A percentile compares a stretch with the other conserved stretches of the same genome.
phyloP scores from a whole-genome alignment of 2,888 invertebrate genomes.

The Ernsta delagoae region DNA sequence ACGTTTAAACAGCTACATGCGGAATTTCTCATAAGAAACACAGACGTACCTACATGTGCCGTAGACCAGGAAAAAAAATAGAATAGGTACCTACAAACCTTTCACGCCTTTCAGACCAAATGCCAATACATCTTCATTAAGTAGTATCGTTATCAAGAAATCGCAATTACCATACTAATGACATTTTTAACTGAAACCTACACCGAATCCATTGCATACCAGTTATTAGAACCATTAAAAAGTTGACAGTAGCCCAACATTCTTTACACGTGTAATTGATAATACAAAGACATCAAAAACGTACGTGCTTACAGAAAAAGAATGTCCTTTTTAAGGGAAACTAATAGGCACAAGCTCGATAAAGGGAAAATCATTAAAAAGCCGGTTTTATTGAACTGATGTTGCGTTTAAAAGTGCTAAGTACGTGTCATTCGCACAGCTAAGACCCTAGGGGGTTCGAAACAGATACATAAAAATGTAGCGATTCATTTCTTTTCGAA shows the following conservation, averaged over 20 bases:
- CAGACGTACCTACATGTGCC: too few species aligned
- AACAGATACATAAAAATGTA: conserved; percentile 12
- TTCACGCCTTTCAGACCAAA: neutral
- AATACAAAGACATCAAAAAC: conserved; percentile 44
- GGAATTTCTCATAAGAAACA: too few species aligned
- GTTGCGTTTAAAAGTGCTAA: conserved; percentile 5
- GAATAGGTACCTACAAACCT: neutral
- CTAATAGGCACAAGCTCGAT: conserved; percentile 44
- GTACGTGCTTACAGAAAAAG: conserved; percentile 37
- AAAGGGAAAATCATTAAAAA: conserved; percentile 46
- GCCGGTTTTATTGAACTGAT: conserved; percentile 43
- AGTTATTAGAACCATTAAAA: conserved; percentile 23
- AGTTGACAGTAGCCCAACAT: conserved; percentile 12
- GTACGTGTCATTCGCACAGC: conserved; percentile 10
- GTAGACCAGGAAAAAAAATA: too few species aligned
- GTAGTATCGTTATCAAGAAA: neutral
- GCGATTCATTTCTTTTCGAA: conserved; percentile 8
- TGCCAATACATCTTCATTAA: conserved; percentile 11
- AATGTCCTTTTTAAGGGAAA: conserved; percentile 42
- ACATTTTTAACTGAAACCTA: conserved; percentile 11
- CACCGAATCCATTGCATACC: conserved; percentile 16
- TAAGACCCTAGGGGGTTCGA: neutral
- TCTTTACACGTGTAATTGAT: conserved; percentile 43
- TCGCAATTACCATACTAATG: conserved; percentile 14
- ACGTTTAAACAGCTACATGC: too few species aligned